A percentile compares a stretch with the other conserved stretches of the same genome.
Evolutionary conservation across 1,140 invertebrate genomes (phyloP).

Genomic region (Hyles vespertilio): DNA sequence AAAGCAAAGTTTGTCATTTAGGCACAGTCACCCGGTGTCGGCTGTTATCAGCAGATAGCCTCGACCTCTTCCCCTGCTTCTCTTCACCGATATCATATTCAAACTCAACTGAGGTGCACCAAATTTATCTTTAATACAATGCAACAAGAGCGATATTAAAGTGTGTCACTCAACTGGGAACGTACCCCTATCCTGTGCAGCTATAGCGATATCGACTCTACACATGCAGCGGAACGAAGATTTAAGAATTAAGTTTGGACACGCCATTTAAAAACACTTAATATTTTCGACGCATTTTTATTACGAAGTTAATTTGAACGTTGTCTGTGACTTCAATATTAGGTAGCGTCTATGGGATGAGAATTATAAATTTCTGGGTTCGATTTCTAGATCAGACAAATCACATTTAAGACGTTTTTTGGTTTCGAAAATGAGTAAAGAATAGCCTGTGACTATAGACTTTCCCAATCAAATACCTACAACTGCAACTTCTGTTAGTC

Average conservation of each 20-base stretch:
- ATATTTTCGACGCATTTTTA: background rate
- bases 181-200: constrained; percentile 25
- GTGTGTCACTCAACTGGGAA: constrained; percentile 6
- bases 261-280: background rate
- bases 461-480: no score
- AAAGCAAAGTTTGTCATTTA: constrained; percentile 11
- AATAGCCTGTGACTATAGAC: no score
- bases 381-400: no score
- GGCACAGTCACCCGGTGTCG: constrained; percentile 46
- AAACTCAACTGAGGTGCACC: no score
- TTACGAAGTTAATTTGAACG: background rate
- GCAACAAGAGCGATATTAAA: no score
- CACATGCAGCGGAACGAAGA: constrained; percentile 18
- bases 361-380: no score
- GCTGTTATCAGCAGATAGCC: constrained; percentile 63
- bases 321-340: no score
- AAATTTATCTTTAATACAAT: background rate
- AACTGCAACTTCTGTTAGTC: no score
- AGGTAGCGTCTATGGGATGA: no score
- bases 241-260: constrained; percentile 4
- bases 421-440: no score
- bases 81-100: constrained; percentile 24
- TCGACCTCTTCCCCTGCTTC: constrained; percentile 56
- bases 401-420: no score
- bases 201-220: constrained; percentile 29